Evolutionary conservation across 2,113 vertebrate species (phyloP).

Genomic region (Syngnathus floridae): DNA sequence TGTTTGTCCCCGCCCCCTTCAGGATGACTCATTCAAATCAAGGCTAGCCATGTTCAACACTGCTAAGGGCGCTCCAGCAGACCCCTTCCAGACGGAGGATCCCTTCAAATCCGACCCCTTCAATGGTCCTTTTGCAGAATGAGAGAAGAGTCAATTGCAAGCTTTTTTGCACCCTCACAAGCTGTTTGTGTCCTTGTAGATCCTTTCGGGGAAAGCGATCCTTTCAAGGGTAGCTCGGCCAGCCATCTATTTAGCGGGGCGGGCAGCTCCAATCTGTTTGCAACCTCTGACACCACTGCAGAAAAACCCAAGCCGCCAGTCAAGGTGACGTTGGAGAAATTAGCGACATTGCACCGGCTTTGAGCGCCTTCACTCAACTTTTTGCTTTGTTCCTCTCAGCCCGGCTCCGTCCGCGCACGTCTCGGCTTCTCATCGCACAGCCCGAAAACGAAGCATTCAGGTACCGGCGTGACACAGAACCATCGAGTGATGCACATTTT

Average conservation of each 20-base stretch:
- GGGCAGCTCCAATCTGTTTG: slow-evolving; percentile 77
- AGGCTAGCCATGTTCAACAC: slow-evolving; percentile 82
- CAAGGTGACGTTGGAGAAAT: slow-evolving; percentile 70
- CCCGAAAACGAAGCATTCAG: slow-evolving; percentile 79
- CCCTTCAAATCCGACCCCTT: slow-evolving; percentile 88
- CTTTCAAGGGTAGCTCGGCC: slow-evolving; percentile 72
- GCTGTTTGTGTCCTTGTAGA: slow-evolving; percentile 61
- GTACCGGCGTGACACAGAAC: slow-evolving; percentile 52
- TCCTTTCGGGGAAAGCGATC: slow-evolving; percentile 88
- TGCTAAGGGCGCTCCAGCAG: slow-evolving; percentile 72
- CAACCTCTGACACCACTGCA: slow-evolving; percentile 77
- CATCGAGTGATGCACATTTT: not conserved
- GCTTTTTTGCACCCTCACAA: slow-evolving; percentile 1
- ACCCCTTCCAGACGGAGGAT: slow-evolving; percentile 91
- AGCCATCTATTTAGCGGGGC: slow-evolving; percentile 84
- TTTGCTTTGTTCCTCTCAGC: slow-evolving; percentile 56
- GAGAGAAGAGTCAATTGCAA: not conserved
- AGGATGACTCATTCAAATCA: slow-evolving; percentile 86
- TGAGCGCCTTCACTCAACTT: not conserved
- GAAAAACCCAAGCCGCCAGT: slow-evolving; percentile 71
- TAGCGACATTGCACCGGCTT: not conserved
- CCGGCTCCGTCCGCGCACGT: slow-evolving; percentile 76
- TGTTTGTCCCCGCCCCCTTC: not conserved
- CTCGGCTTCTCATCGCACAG: slow-evolving; percentile 76
- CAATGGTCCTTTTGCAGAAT: slow-evolving; percentile 68